Evolutionary conservation across 1,140 invertebrate genomes (phyloP), one percentile per base, ranked within the genome.

Genomic region (Camponotus pennsylvanicus): DNA sequence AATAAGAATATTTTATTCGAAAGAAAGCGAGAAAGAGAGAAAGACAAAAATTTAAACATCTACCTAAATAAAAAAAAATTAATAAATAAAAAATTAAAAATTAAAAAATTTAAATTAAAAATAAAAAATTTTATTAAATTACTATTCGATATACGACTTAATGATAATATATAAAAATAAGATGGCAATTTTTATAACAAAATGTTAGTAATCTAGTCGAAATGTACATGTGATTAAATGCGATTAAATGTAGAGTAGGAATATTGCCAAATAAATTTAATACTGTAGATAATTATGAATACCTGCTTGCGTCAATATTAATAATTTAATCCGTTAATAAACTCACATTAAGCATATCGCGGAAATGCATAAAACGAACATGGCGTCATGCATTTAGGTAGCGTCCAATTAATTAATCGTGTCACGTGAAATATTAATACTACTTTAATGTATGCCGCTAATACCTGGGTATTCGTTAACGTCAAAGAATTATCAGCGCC

Each of bases 241-340:
- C 32, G 37, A 71, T 71, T 55, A 71, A 71, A 45, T 42, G 27
- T 8, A 13, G n/a, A 52, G 13, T 52, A 40, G 76, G 45, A 37
- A 69, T 69, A 42, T 55, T 57, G 55, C 69, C 63, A 69, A 80
- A 57, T 69, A 80, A 80, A 80, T 80, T 80, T 69, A 55, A 80
- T 80, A 57, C 27, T 32, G 9, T 42, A 80, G 64, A 70, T 80
- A 80, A 80, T 57, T 70, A 80, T 52, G 15, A 80, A 80, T 70
- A 80, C 70, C 37, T 70, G 64, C 37, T 80, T 45, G 49, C 21
- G 52, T 18, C 37, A 42, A 80, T 5, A 70, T 70, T 70, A 57
- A 80, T 70, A 42, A 70, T 80, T 80, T 80, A 80, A 80, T 70
- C 49, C 52, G 1, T 70, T 66, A 55, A 37, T 57, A 57, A 70